A percentile compares a stretch with the other conserved stretches of the same genome.
Conservation (phyloP, 1,140 invertebrate species). For the Ganaspis sp. region DNA sequence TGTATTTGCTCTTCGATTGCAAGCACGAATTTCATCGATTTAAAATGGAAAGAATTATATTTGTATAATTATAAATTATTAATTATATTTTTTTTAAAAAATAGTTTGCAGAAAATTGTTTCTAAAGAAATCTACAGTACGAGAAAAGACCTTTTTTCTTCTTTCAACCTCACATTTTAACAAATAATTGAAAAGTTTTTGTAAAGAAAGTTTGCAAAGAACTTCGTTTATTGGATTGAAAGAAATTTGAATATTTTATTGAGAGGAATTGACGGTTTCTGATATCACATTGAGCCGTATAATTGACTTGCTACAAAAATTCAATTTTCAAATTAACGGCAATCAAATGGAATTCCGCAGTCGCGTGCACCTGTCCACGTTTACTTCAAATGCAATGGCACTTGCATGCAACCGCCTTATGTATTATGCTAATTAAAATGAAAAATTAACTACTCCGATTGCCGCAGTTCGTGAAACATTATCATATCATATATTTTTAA, state of each 20-base stretch:
- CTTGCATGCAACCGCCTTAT: constrained; percentile 54
- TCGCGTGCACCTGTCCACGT: constrained; percentile 57
- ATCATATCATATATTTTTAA: constrained; percentile 17
- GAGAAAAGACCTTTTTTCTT: no score
- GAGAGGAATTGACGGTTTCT: background rate
- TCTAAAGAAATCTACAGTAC: no score
- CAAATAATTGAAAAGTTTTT: constrained; percentile 10
- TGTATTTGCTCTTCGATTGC: no score
- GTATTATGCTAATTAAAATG: constrained; percentile 58
- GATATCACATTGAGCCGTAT: background rate
- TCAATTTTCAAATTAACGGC: constrained; percentile 48
- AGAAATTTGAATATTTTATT: background rate
- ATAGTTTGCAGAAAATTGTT: no score
- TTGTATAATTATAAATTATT: no score
- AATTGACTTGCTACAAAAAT: constrained; percentile 6
- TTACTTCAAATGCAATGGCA: constrained; percentile 53
- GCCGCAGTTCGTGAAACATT: constrained; percentile 43
- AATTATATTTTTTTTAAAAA: no score
- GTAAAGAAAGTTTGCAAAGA: constrained; percentile 1
- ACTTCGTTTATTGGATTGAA: background rate
- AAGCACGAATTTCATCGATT: no score
- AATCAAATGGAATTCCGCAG: constrained; percentile 52
- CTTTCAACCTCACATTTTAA: no score
- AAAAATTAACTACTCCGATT: constrained; percentile 48
- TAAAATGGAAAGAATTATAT: no score